phyloP scores from a whole-genome alignment of 1,140 invertebrate genomes.

The Nasonia longicornis region DNA sequence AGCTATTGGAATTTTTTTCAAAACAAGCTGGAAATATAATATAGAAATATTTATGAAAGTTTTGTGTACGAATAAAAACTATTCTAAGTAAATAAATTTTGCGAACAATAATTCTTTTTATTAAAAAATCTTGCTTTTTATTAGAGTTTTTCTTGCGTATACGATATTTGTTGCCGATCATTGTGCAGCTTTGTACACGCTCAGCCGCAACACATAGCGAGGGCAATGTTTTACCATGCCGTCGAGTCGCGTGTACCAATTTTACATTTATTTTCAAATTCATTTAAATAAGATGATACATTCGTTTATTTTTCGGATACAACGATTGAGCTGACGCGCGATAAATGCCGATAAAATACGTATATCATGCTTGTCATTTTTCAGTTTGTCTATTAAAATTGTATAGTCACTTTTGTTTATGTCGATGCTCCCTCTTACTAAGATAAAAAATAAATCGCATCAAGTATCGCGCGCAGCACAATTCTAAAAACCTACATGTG shows the following conservation, averaged over 20 bases:
- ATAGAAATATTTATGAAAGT: constrained; percentile 21
- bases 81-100: constrained; percentile 38
- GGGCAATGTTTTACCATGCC: constrained; percentile 23
- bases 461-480: constrained; percentile 19
- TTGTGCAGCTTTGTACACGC: constrained; percentile 33
- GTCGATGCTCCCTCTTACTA: not conserved
- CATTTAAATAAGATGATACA: constrained; percentile 32
- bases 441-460: constrained; percentile 37
- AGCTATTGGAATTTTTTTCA: not conserved
- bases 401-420: constrained; percentile 9
- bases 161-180: constrained; percentile 17
- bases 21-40: constrained; percentile 8
- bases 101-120: constrained; percentile 32
- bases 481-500: constrained; percentile 37
- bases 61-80: constrained; percentile 31
- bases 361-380: constrained; percentile 11
- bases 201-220: constrained; percentile 16
- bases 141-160: constrained; percentile 35
- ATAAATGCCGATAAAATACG: constrained; percentile 30
- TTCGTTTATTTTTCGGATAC: constrained; percentile 12
- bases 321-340: constrained; percentile 20
- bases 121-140: constrained; percentile 45
- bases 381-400: constrained; percentile 6
- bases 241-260: constrained; percentile 8
- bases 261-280: constrained; percentile 28